Percentiles rank a stretch among this genome's conserved stretches.
Evolutionary conservation across 35 echinoderm and acorn worm genomes (phyloP).

Genomic region (Ophioderma brevispina): DNA sequence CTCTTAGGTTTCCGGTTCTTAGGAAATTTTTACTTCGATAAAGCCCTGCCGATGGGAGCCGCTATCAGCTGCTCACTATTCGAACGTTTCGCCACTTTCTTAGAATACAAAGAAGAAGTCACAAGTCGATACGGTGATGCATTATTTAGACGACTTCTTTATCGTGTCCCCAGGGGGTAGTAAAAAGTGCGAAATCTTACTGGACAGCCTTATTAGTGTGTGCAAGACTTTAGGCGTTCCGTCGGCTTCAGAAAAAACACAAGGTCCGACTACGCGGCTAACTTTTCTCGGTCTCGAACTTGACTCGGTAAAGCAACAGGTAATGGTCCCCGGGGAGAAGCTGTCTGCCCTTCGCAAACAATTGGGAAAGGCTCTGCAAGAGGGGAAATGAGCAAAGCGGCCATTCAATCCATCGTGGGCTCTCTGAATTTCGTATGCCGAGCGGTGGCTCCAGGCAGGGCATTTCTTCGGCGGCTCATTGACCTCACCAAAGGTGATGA

Average conservation of each 20-base stretch:
- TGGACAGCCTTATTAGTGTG: neutral
- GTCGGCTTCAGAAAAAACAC: neutral
- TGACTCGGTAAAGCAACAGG: neutral
- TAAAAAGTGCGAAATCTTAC: neutral
- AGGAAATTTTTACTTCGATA: neutral
- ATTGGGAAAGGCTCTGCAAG: neutral
- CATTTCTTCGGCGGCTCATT: conserved; percentile 26
- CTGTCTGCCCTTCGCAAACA: neutral
- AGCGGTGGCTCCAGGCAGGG: neutral
- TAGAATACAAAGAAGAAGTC: neutral
- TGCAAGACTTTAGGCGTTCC: neutral
- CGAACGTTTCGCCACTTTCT: neutral
- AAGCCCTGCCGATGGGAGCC: neutral
- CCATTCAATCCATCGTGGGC: too few relatives aligned
- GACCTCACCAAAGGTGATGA: neutral
- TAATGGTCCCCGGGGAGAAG: conserved; percentile 26
- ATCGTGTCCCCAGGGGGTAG: neutral
- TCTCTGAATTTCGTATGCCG: too few relatives aligned
- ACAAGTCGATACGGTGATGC: neutral
- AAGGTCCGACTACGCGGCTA: neutral
- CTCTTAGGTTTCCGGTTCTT: neutral
- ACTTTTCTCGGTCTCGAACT: neutral
- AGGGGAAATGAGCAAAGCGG: conserved; percentile 24
- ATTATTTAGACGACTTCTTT: conserved; percentile 40
- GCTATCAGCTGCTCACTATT: neutral